phyloP scores from a whole-genome alignment of 1,140 invertebrate genomes.

The Heliconius melpomene region DNA sequence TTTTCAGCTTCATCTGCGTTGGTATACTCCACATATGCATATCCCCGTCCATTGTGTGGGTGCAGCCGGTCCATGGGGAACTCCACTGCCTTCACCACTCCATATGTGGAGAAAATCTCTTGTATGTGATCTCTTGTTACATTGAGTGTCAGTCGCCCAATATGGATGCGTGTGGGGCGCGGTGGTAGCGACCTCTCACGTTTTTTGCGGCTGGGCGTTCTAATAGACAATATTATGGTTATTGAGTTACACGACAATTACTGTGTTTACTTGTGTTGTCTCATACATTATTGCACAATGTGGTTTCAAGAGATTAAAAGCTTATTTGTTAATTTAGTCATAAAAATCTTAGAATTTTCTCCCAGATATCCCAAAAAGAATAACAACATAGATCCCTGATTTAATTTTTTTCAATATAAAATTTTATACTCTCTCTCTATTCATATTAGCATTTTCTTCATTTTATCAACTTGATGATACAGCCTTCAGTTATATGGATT shows the following conservation, averaged over 20 bases:
- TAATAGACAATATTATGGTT: constrained; percentile 24
- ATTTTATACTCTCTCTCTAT: no score
- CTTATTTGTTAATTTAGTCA: no score
- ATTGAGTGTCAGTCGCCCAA: constrained; percentile 95
- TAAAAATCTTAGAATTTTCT: no score
- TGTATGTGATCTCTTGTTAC: constrained; percentile 94
- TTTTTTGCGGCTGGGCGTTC: constrained; percentile 72
- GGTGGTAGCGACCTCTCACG: constrained; percentile 92
- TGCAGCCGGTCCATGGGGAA: constrained; percentile 94
- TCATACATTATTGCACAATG: no score
- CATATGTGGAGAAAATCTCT: constrained; percentile 98
- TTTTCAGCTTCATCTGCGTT: constrained; percentile 97
- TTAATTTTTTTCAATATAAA: no score
- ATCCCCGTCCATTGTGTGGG: constrained; percentile 91
- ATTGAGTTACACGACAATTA: background rate
- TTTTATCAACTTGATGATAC: no score
- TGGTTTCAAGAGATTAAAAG: no score
- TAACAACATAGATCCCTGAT: no score
- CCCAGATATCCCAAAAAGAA: no score
- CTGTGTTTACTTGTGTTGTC: no score
- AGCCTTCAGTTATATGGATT: no score
- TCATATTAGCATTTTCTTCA: no score
- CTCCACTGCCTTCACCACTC: constrained; percentile 94
- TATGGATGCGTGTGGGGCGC: constrained; percentile 95
- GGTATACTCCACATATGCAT: constrained; percentile 97